Evolutionary conservation across 2,113 vertebrate species (phyloP).

Genomic region (Pedionomus torquatus): DNA sequence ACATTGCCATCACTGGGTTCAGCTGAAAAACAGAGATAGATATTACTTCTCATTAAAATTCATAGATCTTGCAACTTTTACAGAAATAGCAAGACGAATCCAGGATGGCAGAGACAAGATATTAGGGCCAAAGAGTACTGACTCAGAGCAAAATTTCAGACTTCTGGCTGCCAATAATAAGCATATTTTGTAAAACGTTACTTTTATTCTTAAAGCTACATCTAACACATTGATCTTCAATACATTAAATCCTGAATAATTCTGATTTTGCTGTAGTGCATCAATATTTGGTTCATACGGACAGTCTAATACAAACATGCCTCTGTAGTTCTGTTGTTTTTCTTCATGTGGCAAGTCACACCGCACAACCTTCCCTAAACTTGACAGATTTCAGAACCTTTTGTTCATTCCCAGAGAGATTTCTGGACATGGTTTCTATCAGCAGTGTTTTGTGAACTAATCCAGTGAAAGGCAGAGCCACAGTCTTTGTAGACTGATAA

Average conservation of each 20-base stretch:
- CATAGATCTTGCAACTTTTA: constrained; percentile 28
- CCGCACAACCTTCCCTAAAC: not conserved
- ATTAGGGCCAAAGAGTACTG: constrained; percentile 20
- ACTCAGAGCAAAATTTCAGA: not conserved
- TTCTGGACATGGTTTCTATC: not conserved
- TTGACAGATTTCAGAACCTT: not conserved
- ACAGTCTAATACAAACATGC: not conserved
- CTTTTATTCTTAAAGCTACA: not conserved
- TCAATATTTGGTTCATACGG: not conserved
- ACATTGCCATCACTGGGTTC: not conserved
- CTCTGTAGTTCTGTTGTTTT: not conserved
- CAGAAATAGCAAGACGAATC: constrained; percentile 26
- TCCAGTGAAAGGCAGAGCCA: not conserved
- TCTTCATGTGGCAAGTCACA: not conserved
- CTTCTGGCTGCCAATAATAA: constrained; percentile 4
- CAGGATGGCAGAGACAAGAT: not conserved
- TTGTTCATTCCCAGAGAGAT: not conserved
- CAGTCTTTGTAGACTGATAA: not conserved
- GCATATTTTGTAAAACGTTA: not conserved
- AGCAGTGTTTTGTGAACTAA: not conserved
- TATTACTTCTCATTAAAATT: constrained; percentile 53
- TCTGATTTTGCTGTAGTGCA: not conserved
- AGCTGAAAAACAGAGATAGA: constrained; percentile 39
- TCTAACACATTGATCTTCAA: not conserved
- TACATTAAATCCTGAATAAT: constrained; percentile 23